phyloP scores from a whole-genome alignment of 53 echinoderm and acorn worm species.

The Stichopus horrens region DNA sequence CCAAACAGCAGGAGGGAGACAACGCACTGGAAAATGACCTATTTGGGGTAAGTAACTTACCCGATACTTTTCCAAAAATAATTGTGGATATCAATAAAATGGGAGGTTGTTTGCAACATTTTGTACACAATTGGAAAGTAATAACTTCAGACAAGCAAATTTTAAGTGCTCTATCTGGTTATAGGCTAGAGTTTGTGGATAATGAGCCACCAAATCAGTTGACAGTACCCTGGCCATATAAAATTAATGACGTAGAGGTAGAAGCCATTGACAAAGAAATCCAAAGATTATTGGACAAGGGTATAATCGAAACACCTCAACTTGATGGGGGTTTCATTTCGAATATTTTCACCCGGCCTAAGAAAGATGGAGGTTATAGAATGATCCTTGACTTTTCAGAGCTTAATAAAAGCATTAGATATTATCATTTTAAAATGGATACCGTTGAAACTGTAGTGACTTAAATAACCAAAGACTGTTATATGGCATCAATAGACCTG shows the following conservation, averaged over 20 bases:
- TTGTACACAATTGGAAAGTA: conserved; percentile 24
- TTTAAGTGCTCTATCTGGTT: conserved; percentile 42
- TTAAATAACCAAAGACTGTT: conserved; percentile 46
- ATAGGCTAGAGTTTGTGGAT: conserved; percentile 46
- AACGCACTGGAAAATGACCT: no score
- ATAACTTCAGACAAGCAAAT: conserved; percentile 46
- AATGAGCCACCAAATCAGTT: background rate
- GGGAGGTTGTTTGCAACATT: conserved; percentile 27
- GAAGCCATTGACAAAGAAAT: conserved; percentile 45
- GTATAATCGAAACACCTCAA: conserved; percentile 47
- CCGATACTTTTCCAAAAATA: no score
- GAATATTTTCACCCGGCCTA: conserved; percentile 65
- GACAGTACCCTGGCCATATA: conserved; percentile 25
- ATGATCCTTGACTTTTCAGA: conserved; percentile 52
- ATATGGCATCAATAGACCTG: conserved; percentile 66
- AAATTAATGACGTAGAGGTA: conserved; percentile 22
- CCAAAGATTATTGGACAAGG: background rate
- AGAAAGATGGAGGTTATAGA: conserved; percentile 64
- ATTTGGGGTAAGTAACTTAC: no score
- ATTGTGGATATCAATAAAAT: no score
- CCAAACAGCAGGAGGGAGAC: no score
- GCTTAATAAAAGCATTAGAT: conserved; percentile 56
- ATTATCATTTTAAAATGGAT: no score
- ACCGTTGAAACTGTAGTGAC: conserved; percentile 61
- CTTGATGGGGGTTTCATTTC: conserved; percentile 54